Evolutionary conservation across 2,888 invertebrate genomes (phyloP).

Genomic region (Podotricha telesiphe): DNA sequence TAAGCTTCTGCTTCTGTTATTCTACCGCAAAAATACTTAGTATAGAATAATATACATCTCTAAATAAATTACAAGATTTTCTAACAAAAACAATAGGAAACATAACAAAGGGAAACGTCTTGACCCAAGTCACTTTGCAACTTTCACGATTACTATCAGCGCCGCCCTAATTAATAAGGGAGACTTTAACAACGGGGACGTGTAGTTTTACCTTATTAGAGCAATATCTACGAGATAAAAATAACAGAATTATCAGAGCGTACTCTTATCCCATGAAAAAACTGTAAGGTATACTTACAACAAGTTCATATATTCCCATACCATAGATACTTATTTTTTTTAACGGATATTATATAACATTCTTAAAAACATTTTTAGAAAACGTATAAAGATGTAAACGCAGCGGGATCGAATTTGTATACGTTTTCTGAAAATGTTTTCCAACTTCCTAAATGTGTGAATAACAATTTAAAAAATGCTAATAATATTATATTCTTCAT

Average conservation of each 20-base stretch:
- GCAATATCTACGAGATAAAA: background rate
- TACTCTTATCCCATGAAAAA: background rate
- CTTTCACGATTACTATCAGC: conserved; percentile 41
- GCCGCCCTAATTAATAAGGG: conserved; percentile 44
- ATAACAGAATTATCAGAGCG: background rate
- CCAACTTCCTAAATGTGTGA: too few relatives aligned
- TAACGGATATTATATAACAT: too few relatives aligned
- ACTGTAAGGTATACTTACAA: background rate
- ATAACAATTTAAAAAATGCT: too few relatives aligned
- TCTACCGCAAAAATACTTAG: background rate
- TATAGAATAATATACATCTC: background rate
- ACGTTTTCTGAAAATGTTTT: too few relatives aligned
- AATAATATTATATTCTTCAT: too few relatives aligned
- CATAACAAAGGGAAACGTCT: conserved; percentile 25
- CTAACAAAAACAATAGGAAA: conserved; percentile 15
- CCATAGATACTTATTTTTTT: too few relatives aligned
- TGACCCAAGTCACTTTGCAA: conserved; percentile 33
- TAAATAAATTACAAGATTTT: conserved; percentile 9
- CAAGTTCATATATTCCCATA: background rate
- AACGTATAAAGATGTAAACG: too few relatives aligned
- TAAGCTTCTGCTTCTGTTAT: too few relatives aligned
- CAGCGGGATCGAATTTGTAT: too few relatives aligned
- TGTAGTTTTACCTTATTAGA: conserved; percentile 37
- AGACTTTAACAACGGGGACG: conserved; percentile 42
- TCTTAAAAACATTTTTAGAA: too few relatives aligned